Evolutionary conservation across 2,113 vertebrate species (phyloP), one percentile per base, ranked within the genome.

Genomic region (Eolophus roseicapilla): DNA sequence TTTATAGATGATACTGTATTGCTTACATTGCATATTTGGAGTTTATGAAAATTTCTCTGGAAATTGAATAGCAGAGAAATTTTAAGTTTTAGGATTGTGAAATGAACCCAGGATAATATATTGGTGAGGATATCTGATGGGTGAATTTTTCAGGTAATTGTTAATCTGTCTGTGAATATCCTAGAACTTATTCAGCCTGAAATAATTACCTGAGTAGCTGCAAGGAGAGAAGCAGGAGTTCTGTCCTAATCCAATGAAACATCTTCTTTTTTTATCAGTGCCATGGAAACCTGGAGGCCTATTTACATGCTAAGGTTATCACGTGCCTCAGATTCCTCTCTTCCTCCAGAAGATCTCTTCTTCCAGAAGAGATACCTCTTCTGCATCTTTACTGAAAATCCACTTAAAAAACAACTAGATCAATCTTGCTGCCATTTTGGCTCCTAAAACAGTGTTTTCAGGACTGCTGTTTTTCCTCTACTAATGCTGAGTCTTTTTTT

Each of bases 311-410:
- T 39, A 9, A 47, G 50, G 82, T 75, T 86, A 47, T 55, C 82
- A 74, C 0, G 0, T 86, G 79, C 27, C 63, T 18, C 77, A 67
- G 46, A 39, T 31, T 76, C 39, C 39, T 39, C 39, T 39, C 39
- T 39, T 39, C 39, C 39, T 39, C 39, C 39, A 39, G 37, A 37
- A 37, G 37, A 37, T 37, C 37, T 37, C 37, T 37, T 37, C 37
- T 9, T 37, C 37, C 37, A 37, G 39, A 39, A 39, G 39, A 39
- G 55, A 82, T 55, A n/a, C 52, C 18, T 94, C 33, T 81, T 87
- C 81, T 77, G 33, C 73, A 43, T 88, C 29, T 92, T 94, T 88
- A 77, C 77, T 90, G 68, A 92, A 95, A 94, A 87, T 63, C 75
- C 28, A 24, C 67, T 87, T 77, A 11, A 37, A 2, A 39, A 39